Percentiles rank a stretch among this genome's conserved stretches.
Conservation (phyloP, 2,888 invertebrate genomes). For the Julus scandinavius region DNA sequence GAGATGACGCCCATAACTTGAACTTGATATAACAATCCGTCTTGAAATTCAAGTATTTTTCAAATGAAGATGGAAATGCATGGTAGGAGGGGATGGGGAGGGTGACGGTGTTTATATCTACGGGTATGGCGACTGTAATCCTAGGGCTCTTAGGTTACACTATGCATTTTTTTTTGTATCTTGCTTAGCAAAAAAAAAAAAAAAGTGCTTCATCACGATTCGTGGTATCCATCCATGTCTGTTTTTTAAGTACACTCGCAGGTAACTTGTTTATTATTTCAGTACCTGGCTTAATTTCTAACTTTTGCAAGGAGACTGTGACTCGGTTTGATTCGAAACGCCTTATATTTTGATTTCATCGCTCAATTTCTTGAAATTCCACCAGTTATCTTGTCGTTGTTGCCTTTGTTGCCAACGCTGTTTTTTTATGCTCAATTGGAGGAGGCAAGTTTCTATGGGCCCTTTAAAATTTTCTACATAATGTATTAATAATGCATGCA, state of each 20-base stretch:
- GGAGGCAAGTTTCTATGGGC: not conserved
- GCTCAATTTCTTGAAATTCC: constrained; percentile 1
- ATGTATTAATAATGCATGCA: constrained; percentile 26
- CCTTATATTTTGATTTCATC: constrained; percentile 9
- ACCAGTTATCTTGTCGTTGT: constrained; percentile 1
- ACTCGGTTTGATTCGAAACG: not conserved
- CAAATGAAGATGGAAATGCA: constrained; percentile 33
- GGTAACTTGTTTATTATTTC: constrained; percentile 21
- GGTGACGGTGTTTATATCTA: constrained; percentile 31
- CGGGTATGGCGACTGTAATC: constrained; percentile 23
- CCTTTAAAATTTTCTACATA: not conserved
- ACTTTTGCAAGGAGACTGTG: not conserved
- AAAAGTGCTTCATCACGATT: constrained; percentile 33
- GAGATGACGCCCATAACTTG: constrained; percentile 26
- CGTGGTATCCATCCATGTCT: constrained; percentile 26
- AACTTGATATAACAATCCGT: constrained; percentile 16
- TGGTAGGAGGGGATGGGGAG: constrained; percentile 25
- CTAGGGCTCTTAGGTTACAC: constrained; percentile 33
- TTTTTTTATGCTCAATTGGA: not conserved
- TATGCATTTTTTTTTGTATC: not conserved
- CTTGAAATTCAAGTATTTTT: constrained; percentile 31
- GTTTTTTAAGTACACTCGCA: constrained; percentile 30
- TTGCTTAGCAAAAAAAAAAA: not conserved
- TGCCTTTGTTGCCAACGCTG: not conserved
- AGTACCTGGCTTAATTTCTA: constrained; percentile 14